These are phyloP conservation scores for Parnassius mnemosyne DNA, from an alignment of 2,888 invertebrate genomes.

Conservation along the genomic window DNA sequence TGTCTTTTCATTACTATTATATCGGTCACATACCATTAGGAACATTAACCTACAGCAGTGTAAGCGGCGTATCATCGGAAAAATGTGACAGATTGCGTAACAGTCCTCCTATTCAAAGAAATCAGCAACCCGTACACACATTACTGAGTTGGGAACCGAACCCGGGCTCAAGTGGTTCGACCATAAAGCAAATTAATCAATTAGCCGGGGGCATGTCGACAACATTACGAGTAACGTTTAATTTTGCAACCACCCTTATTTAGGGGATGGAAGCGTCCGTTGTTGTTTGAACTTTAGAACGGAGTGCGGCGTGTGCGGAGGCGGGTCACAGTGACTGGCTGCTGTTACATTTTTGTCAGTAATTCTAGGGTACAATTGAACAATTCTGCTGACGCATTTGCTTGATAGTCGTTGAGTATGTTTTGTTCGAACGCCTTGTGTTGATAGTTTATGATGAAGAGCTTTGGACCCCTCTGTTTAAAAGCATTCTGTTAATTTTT, in stretches of 20 bases:
- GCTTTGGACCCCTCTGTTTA: slow-evolving; percentile 35
- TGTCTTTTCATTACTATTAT: background rate
- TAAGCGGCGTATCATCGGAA: slow-evolving; percentile 47
- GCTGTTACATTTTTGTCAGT: slow-evolving; percentile 53
- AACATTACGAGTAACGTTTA: slow-evolving; percentile 77
- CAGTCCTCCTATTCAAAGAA: slow-evolving; percentile 61
- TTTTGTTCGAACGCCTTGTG: slow-evolving; percentile 58
- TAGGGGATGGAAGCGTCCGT: slow-evolving; percentile 38
- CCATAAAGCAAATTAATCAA: slow-evolving; percentile 81
- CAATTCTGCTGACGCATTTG: slow-evolving; percentile 76
- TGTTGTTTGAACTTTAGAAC: slow-evolving; percentile 37
- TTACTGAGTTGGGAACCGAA: slow-evolving; percentile 67
- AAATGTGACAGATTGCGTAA: slow-evolving; percentile 78
- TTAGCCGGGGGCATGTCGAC: slow-evolving; percentile 79
- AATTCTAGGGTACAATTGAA: slow-evolving; percentile 61
- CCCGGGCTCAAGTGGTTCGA: slow-evolving; percentile 68
- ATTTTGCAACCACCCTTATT: slow-evolving; percentile 64
- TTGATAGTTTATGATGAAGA: slow-evolving; percentile 71
- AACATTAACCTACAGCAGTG: slow-evolving; percentile 42
- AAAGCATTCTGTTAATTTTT: slow-evolving; percentile 33
- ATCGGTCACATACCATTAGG: slow-evolving; percentile 40
- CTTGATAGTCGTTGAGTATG: slow-evolving; percentile 61
- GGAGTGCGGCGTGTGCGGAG: slow-evolving; percentile 25
- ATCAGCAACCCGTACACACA: slow-evolving; percentile 66
- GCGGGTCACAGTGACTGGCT: slow-evolving; percentile 43